These are phyloP conservation scores for Zenarchopterus dispar DNA, from an alignment of 2,797 vertebrate species.

Conservation along the genomic window DNA sequence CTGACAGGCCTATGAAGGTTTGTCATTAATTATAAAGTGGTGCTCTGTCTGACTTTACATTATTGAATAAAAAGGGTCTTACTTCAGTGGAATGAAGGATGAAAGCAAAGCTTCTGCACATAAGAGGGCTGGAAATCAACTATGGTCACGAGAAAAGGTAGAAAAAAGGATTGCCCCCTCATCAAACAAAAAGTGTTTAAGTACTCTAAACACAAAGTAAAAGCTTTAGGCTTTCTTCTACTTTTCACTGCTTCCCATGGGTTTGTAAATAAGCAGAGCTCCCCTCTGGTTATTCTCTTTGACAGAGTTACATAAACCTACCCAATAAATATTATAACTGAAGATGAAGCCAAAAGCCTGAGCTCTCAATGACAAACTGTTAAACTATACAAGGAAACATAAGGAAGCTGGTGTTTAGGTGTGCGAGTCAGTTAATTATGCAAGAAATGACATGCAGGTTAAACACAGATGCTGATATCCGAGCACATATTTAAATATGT, in stretches of 20 bases:
- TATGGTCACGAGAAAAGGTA: neutral
- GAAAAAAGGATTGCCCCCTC: neutral
- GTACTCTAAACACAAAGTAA: constrained; percentile 10
- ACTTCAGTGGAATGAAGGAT: neutral
- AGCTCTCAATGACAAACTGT: neutral
- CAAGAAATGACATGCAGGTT: constrained; percentile 11
- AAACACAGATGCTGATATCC: constrained; percentile 1
- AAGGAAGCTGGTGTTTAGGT: neutral
- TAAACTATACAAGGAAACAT: neutral
- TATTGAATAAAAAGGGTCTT: constrained; percentile 2
- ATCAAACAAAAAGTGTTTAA: constrained; percentile 11
- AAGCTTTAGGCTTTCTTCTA: constrained; percentile 3
- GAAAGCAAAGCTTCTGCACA: neutral
- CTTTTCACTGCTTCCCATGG: neutral
- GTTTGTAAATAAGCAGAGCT: constrained; percentile 9
- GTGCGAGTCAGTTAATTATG: constrained; percentile 16
- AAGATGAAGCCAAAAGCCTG: constrained; percentile 1
- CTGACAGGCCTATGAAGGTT: constrained; percentile 8
- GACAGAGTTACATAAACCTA: constrained; percentile 12
- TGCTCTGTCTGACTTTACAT: neutral
- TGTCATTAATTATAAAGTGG: constrained; percentile 1
- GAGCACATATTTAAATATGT: neutral
- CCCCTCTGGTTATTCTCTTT: constrained; percentile 9
- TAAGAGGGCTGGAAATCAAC: neutral
- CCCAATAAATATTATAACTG: constrained; percentile 27